Conservation (phyloP, 2,113 vertebrate genomes). For the Orcinus orca region DNA sequence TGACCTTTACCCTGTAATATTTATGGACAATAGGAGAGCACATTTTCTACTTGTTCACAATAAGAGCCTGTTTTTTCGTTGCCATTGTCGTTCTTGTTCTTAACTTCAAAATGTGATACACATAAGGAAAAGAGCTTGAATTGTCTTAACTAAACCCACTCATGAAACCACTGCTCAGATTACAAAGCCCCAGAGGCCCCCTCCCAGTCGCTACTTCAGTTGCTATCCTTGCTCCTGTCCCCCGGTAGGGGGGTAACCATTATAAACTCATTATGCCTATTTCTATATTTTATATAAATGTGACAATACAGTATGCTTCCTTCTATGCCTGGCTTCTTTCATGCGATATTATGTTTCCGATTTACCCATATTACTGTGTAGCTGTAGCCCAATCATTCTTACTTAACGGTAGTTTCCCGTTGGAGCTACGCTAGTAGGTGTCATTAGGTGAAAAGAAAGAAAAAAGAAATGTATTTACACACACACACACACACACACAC, state of each 20-base stretch:
- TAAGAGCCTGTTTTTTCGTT: background rate
- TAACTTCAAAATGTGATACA: background rate
- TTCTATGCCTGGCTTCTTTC: background rate
- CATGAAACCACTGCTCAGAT: background rate
- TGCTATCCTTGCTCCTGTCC: too few relatives aligned
- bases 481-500: background rate
- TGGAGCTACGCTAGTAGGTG: background rate
- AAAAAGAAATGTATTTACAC: background rate
- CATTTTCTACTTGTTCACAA: background rate
- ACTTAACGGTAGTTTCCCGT: background rate
- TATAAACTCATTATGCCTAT: too few relatives aligned
- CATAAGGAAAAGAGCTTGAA: background rate
- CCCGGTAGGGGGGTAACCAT: too few relatives aligned
- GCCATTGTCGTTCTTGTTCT: background rate
- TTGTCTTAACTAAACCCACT: background rate
- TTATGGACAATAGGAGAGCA: background rate
- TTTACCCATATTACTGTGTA: background rate
- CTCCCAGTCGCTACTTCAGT: background rate
- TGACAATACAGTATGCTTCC: background rate
- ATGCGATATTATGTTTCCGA: background rate
- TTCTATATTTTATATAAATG: too few relatives aligned
- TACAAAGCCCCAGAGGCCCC: background rate
- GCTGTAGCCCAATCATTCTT: background rate
- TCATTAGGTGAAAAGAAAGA: background rate
- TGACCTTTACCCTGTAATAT: background rate